A percentile compares a stretch with the other conserved stretches of the same genome.
phyloP scores from a whole-genome alignment of 2,888 invertebrate species.

The Erebia ligea region DNA sequence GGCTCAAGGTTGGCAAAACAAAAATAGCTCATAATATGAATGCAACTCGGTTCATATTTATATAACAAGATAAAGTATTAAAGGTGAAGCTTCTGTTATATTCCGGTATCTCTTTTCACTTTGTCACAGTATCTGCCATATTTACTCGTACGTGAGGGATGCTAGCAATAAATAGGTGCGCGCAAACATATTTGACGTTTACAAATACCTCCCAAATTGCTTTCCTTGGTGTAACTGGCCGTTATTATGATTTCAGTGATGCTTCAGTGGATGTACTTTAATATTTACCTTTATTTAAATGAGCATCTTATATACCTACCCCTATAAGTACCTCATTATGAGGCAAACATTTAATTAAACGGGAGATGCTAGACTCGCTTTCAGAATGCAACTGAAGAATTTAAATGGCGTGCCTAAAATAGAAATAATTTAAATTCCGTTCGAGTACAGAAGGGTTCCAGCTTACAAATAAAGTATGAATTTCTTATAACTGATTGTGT shows the following conservation, averaged over 20 bases:
- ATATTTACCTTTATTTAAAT: slow-evolving; percentile 1
- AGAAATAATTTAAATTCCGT: slow-evolving; percentile 39
- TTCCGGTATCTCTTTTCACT: slow-evolving; percentile 80
- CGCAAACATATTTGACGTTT: slow-evolving; percentile 82
- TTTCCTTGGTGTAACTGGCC: slow-evolving; percentile 71
- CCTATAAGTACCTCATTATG: neutral
- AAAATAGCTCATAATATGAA: slow-evolving; percentile 58
- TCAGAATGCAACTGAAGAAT: slow-evolving; percentile 36
- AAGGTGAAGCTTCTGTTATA: slow-evolving; percentile 61
- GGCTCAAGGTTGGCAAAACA: slow-evolving; percentile 42
- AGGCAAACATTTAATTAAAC: slow-evolving; percentile 32
- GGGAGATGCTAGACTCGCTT: slow-evolving; percentile 27
- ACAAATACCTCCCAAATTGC: slow-evolving; percentile 80
- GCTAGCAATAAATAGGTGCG: slow-evolving; percentile 80
- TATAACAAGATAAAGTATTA: slow-evolving; percentile 51
- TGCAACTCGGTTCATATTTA: slow-evolving; percentile 54
- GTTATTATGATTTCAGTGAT: slow-evolving; percentile 20
- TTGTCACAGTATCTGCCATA: slow-evolving; percentile 81
- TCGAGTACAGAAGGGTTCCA: slow-evolving; percentile 31
- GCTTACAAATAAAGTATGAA: slow-evolving; percentile 29
- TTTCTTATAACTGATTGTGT: slow-evolving; percentile 6
- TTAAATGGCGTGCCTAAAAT: slow-evolving; percentile 36
- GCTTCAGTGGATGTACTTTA: slow-evolving; percentile 13
- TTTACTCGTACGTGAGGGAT: slow-evolving; percentile 82
- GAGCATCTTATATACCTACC: neutral